A percentile compares a stretch with the other conserved stretches of the same genome.
These are phyloP conservation scores for Achlya flavicornis DNA, from an alignment of 2,888 invertebrate genomes.

Conservation along the genomic window DNA sequence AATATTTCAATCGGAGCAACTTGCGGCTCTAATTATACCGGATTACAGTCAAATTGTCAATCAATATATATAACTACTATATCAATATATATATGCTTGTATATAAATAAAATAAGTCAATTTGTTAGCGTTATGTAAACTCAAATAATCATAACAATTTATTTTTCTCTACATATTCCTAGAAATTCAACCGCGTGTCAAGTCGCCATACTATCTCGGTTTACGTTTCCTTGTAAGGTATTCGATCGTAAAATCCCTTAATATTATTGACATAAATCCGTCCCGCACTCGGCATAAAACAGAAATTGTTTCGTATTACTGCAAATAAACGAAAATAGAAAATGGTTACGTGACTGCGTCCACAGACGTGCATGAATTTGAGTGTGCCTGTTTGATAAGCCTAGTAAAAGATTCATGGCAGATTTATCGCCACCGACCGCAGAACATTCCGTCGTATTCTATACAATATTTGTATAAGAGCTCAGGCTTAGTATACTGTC, in stretches of 20 bases:
- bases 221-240: conserved; percentile 49
- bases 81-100: too few species aligned
- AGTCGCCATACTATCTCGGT: conserved; percentile 42
- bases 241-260: conserved; percentile 58
- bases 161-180: too few species aligned
- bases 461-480: conserved; percentile 8
- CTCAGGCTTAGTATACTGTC: conserved; percentile 28
- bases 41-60: too few species aligned
- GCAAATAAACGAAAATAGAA: conserved; percentile 68
- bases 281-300: conserved; percentile 56
- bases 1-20: conserved; percentile 12
- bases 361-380: conserved; percentile 28
- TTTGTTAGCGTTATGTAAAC: too few species aligned
- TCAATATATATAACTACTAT: too few species aligned
- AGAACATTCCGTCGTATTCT: background rate
- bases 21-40: conserved; percentile 5
- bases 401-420: conserved; percentile 13
- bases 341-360: conserved; percentile 50
- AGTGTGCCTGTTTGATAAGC: conserved; percentile 26
- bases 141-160: too few species aligned
- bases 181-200: conserved; percentile 34
- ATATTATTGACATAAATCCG: conserved; percentile 64
- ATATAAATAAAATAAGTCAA: too few species aligned
- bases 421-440: background rate
- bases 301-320: conserved; percentile 59